Percentiles rank a stretch among this genome's conserved stretches.
Conservation (phyloP, 2,113 vertebrate genomes). For the Sitta europaea region DNA sequence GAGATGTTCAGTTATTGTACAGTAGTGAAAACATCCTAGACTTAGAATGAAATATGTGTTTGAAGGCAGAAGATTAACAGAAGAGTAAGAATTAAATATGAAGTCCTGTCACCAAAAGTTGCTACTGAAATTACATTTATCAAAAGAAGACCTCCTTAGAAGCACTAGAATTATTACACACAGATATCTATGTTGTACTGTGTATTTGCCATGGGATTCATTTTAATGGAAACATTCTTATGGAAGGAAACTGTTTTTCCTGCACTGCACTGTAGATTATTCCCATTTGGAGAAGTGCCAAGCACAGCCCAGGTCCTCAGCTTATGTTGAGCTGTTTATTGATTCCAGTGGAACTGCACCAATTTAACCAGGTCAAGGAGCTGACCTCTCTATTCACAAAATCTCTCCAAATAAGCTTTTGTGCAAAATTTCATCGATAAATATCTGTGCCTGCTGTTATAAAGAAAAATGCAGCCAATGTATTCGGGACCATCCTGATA, state of each 20-base stretch:
- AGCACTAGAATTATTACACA: neutral
- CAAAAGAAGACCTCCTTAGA: neutral
- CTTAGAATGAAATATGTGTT: neutral
- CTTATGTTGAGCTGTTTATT: neutral
- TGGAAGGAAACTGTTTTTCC: neutral
- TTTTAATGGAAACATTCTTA: neutral
- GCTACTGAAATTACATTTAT: neutral
- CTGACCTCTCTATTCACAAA: neutral
- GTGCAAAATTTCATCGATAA: neutral
- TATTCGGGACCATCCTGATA: neutral
- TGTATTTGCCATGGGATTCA: neutral
- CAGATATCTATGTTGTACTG: neutral
- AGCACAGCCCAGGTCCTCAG: neutral
- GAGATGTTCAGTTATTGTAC: neutral
- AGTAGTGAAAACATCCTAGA: neutral
- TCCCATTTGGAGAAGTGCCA: neutral
- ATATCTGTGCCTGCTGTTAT: neutral
- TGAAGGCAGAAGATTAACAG: neutral
- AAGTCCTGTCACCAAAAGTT: neutral
- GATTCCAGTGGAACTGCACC: neutral
- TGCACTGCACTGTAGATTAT: neutral
- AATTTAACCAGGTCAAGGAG: neutral
- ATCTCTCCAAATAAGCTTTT: neutral
- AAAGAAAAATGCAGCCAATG: neutral
- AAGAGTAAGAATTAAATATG: neutral